Conservation (phyloP, 2,113 vertebrate genomes). For the Nematolebias whitei region DNA sequence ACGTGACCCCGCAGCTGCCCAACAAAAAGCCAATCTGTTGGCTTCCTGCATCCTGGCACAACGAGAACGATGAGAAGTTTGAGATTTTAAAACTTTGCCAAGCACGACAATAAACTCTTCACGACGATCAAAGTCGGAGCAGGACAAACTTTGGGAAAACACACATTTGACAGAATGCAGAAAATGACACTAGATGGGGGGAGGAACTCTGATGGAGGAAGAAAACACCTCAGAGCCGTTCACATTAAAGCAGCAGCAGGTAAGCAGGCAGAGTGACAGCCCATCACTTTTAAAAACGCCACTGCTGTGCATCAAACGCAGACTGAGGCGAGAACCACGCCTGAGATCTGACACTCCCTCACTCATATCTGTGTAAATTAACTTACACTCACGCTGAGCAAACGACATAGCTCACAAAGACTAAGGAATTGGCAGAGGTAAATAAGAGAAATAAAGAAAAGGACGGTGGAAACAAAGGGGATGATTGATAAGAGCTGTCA, state of each 20-base stretch:
- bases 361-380: constrained; percentile 49
- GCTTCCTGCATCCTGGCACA: constrained; percentile 90
- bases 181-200: constrained; percentile 21
- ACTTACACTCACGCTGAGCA: constrained; percentile 27
- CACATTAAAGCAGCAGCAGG: constrained; percentile 58
- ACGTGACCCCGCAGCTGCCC: constrained; percentile 92
- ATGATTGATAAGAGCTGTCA: background rate
- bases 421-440: background rate
- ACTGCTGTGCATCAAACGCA: constrained; percentile 53
- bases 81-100: background rate
- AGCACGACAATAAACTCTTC: constrained; percentile 3
- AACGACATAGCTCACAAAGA: constrained; percentile 11
- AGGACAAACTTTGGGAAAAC: constrained; percentile 14
- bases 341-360: constrained; percentile 32
- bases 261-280: constrained; percentile 36
- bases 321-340: constrained; percentile 9
- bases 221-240: constrained; percentile 28
- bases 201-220: background rate
- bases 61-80: constrained; percentile 3
- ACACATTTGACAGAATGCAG: background rate
- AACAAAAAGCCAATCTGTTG: constrained; percentile 95
- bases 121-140: background rate
- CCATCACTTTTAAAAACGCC: constrained; percentile 47
- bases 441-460: background rate
- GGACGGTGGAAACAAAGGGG: background rate